Percentiles rank a stretch among this genome's conserved stretches.
Conservation (phyloP, 1,140 invertebrate species). For the Oryctes rhinoceros region DNA sequence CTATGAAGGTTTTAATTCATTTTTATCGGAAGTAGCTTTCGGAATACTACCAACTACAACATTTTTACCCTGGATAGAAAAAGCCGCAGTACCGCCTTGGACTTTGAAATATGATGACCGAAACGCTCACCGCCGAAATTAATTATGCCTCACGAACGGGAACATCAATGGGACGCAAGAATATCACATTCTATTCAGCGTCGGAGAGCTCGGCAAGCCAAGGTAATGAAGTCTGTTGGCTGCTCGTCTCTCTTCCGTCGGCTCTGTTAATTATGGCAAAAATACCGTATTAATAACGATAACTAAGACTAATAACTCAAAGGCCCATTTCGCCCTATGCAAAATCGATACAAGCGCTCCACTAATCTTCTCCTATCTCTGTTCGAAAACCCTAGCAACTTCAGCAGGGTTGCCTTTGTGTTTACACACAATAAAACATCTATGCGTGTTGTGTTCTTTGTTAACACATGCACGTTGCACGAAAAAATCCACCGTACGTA, state of each 20-base stretch:
- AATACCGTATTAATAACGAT: slow-evolving; percentile 48
- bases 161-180: slow-evolving; percentile 44
- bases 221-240: slow-evolving; percentile 48
- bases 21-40: neutral
- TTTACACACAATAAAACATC: slow-evolving; percentile 31
- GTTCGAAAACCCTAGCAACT: neutral
- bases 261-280: slow-evolving; percentile 41
- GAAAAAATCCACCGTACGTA: too few species aligned
- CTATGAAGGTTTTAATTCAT: neutral
- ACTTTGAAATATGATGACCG: slow-evolving; percentile 32
- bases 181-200: slow-evolving; percentile 46
- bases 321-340: slow-evolving; percentile 21
- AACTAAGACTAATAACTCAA: slow-evolving; percentile 50
- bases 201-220: slow-evolving; percentile 13
- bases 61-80: neutral
- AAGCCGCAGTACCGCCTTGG: neutral
- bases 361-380: slow-evolving; percentile 9
- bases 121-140: slow-evolving; percentile 19
- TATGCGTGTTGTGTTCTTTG: neutral
- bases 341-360: slow-evolving; percentile 36
- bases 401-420: slow-evolving; percentile 5
- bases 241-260: slow-evolving; percentile 8
- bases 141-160: slow-evolving; percentile 23
- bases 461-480: neutral
- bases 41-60: neutral